Conservation (phyloP, 2,888 invertebrate species). For the Buathra laborator region DNA sequence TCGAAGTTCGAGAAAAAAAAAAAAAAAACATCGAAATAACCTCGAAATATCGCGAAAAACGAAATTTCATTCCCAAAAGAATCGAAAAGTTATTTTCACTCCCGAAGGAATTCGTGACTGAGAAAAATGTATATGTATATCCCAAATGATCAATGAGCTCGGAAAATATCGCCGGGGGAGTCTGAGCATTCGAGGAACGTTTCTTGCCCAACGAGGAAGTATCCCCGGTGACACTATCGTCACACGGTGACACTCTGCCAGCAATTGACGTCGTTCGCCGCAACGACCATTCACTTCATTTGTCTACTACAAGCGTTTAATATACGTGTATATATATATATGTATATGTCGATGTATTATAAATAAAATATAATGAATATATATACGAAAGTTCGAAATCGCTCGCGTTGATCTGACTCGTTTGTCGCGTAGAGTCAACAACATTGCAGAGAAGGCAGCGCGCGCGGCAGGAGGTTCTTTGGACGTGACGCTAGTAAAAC, state of each 20-base stretch:
- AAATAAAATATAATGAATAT: conserved; percentile 45
- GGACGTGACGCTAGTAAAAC: conserved; percentile 43
- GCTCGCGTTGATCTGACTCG: conserved; percentile 29
- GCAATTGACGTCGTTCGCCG: conserved; percentile 28
- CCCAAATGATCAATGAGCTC: conserved; percentile 29
- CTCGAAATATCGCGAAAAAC: no score
- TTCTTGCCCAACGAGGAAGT: conserved; percentile 25
- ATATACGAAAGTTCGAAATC: conserved; percentile 2
- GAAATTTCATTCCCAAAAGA: no score
- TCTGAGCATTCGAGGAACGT: conserved; percentile 45
- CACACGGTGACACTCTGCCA: conserved; percentile 32
- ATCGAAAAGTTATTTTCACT: background rate
- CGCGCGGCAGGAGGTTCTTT: conserved; percentile 12
- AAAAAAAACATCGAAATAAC: no score
- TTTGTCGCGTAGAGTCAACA: conserved; percentile 34
- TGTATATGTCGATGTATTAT: conserved; percentile 42
- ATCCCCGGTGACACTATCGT: conserved; percentile 10
- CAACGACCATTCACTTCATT: conserved; percentile 48
- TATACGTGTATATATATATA: conserved; percentile 16
- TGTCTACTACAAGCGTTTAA: background rate
- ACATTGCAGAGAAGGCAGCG: conserved; percentile 23
- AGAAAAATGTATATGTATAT: conserved; percentile 1
- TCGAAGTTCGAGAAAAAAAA: background rate
- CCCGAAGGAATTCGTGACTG: background rate
- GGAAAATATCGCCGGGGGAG: background rate